Conservation (phyloP, 2,113 vertebrate genomes). For the Phrynosoma platyrhinos region DNA sequence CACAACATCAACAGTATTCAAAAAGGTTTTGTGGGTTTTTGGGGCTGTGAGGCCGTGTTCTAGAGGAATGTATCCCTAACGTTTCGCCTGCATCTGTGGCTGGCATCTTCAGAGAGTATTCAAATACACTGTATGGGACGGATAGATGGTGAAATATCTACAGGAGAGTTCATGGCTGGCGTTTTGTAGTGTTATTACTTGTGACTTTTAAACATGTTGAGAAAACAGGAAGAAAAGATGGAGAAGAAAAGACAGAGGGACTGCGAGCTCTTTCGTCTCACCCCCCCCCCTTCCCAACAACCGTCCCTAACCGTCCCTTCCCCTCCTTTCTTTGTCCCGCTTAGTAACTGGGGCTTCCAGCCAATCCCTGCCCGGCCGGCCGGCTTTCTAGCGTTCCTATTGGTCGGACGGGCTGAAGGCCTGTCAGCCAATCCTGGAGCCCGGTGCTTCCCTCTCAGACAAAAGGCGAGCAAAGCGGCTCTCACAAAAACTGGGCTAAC, state of each 20-base stretch:
- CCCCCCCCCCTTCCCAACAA: background rate
- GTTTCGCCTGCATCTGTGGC: too few species aligned
- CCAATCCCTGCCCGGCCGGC: slow-evolving; percentile 72
- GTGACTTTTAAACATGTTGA: background rate
- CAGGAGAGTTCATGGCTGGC: background rate
- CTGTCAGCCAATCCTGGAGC: slow-evolving; percentile 56
- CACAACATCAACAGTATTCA: too few species aligned
- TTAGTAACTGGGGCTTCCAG: slow-evolving; percentile 76
- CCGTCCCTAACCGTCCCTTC: slow-evolving; percentile 13
- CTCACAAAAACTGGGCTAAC: slow-evolving; percentile 71
- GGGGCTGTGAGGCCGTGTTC: too few species aligned
- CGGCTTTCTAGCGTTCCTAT: slow-evolving; percentile 54
- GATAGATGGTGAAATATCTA: background rate
- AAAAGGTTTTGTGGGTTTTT: too few species aligned
- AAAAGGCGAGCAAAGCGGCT: slow-evolving; percentile 65
- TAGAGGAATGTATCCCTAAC: too few species aligned
- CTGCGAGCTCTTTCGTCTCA: background rate
- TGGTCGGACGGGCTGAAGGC: slow-evolving; percentile 49
- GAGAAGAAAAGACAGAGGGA: background rate
- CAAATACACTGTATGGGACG: background rate
- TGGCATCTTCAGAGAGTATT: background rate
- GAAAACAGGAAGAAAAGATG: background rate
- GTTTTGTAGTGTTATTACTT: background rate
- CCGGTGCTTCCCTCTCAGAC: slow-evolving; percentile 62
- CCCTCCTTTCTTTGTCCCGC: slow-evolving; percentile 76